Evolutionary conservation across 1,140 invertebrate species (phyloP).

Genomic region (Drosophila subobscura): DNA sequence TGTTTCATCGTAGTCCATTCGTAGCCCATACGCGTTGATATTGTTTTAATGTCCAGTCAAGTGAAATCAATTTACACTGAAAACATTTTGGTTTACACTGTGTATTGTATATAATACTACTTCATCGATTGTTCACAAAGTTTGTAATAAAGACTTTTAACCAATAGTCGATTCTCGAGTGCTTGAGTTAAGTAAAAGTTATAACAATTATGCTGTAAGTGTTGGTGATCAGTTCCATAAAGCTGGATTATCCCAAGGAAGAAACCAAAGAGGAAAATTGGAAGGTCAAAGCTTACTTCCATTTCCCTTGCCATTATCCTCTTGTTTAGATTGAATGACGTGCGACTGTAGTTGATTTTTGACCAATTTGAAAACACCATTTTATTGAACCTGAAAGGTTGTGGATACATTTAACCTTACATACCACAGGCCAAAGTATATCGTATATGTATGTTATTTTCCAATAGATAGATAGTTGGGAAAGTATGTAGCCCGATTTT

Average conservation of each 20-base stretch:
- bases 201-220: too few relatives aligned
- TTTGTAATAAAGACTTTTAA: slow-evolving; percentile 57
- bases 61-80: slow-evolving; percentile 8
- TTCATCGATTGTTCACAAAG: slow-evolving; percentile 56
- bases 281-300: too few relatives aligned
- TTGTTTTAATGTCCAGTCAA: slow-evolving; percentile 46
- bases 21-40: slow-evolving; percentile 43
- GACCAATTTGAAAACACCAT: slow-evolving; percentile 55
- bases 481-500: slow-evolving; percentile 6
- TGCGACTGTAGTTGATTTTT: neutral
- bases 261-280: too few relatives aligned
- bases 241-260: too few relatives aligned
- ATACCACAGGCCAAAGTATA: slow-evolving; percentile 52
- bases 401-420: slow-evolving; percentile 34
- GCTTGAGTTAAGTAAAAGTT: too few relatives aligned
- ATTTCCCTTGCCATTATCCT: too few relatives aligned
- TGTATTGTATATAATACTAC: slow-evolving; percentile 66
- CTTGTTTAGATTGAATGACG: too few relatives aligned
- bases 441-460: slow-evolving; percentile 19
- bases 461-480: slow-evolving; percentile 39
- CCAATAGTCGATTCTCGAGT: neutral
- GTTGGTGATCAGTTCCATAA: too few relatives aligned
- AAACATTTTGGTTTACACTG: slow-evolving; percentile 22
- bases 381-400: slow-evolving; percentile 64
- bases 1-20: slow-evolving; percentile 22